These are phyloP conservation scores for Suillia variegata DNA, from an alignment of 2,888 invertebrate genomes.

Conservation along the genomic window DNA sequence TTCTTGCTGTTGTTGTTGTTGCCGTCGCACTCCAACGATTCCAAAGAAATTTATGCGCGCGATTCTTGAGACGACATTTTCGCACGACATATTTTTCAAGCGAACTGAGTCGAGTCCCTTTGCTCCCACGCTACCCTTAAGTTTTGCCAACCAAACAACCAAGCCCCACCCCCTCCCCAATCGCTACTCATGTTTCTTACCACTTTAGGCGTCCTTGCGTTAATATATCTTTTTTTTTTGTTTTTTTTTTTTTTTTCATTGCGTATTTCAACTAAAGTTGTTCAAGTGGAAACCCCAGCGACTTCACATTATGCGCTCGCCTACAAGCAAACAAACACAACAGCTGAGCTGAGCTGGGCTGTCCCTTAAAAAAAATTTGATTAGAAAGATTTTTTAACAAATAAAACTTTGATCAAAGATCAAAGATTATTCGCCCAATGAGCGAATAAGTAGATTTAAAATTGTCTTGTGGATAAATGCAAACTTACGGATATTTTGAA, in stretches of 20 bases:
- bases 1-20: neutral
- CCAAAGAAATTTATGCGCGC: neutral
- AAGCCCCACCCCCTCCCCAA: too few species aligned
- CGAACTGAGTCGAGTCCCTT: neutral
- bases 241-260: neutral
- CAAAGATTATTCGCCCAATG: too few species aligned
- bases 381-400: too few species aligned
- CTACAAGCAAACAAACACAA: neutral
- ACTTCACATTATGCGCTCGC: conserved; percentile 7
- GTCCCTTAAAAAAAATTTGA: too few species aligned
- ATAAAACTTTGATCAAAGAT: too few species aligned
- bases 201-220: too few species aligned
- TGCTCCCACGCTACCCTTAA: neutral
- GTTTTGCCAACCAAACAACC: too few species aligned
- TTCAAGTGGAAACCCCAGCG: conserved; percentile 11
- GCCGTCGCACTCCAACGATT: neutral
- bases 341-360: neutral
- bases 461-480: too few species aligned
- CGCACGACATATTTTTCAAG: neutral
- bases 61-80: neutral
- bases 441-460: too few species aligned
- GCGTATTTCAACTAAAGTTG: neutral
- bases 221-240: neutral
- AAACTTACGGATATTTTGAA: too few species aligned
- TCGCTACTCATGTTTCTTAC: too few species aligned